phyloP scores from a whole-genome alignment of 2,113 vertebrate genomes.

The Corydoras maculifer region DNA sequence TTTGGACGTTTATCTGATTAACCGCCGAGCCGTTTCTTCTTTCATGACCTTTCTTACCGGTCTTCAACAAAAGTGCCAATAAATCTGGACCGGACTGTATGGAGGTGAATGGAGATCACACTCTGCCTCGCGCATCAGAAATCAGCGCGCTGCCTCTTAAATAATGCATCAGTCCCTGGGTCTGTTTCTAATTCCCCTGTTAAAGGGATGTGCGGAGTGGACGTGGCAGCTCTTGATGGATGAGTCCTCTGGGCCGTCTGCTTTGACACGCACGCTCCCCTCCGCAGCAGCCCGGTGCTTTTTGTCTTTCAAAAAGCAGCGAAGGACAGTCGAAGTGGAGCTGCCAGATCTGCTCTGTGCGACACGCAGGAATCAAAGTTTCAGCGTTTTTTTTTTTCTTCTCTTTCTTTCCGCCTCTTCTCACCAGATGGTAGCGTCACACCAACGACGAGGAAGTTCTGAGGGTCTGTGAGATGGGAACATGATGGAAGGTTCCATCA shows the following conservation, averaged over 20 bases:
- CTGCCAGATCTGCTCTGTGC: slow-evolving; percentile 18
- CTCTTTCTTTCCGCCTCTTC: no score
- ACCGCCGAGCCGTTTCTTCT: neutral
- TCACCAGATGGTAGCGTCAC: neutral
- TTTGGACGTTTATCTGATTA: no score
- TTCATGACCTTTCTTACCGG: no score
- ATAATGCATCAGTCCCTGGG: slow-evolving; percentile 70
- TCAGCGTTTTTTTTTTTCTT: neutral
- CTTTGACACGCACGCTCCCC: slow-evolving; percentile 3
- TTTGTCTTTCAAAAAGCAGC: slow-evolving; percentile 32
- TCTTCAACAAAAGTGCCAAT: no score
- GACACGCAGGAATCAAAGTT: slow-evolving; percentile 3
- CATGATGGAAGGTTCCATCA: neutral
- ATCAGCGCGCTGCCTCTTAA: slow-evolving; percentile 71
- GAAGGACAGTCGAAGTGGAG: slow-evolving; percentile 32
- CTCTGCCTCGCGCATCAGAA: slow-evolving; percentile 65
- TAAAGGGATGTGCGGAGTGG: slow-evolving; percentile 41
- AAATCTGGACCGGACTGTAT: neutral
- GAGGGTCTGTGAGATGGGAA: slow-evolving; percentile 10
- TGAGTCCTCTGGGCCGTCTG: slow-evolving; percentile 45
- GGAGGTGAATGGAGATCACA: slow-evolving; percentile 9
- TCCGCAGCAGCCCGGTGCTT: slow-evolving; percentile 32
- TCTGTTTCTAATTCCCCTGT: slow-evolving; percentile 51
- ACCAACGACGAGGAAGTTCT: neutral
- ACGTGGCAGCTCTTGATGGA: slow-evolving; percentile 53